Base-by-base conservation (phyloP, 2,113 vertebrate species). In the Neodon shergylaensis region DNA sequence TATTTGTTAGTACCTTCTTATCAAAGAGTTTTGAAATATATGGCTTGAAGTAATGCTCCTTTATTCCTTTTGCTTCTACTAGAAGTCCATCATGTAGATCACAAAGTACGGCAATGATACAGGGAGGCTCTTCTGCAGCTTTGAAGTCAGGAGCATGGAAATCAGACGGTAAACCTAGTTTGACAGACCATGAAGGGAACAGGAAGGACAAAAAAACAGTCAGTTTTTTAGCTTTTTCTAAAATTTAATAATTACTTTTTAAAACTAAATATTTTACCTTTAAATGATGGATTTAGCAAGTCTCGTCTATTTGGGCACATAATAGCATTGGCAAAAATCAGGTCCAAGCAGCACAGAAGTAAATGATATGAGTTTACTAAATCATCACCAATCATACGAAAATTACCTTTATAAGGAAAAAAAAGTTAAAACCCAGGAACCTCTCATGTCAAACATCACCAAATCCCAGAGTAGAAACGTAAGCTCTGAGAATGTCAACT, bases 301-400 rank as follows among this genome's bases (percentile, higher is more conserved):
- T 99, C 99, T 98, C 98, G 99, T 97, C 99, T 99, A 98, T 99
- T 99, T 95, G 98, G 92, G 92, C 99, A 99, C 78, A 99, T 98
- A 94, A 99, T 96, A 65, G 99, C 99, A 98, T 99, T 99, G 63
- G 99, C 98, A 98, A 99, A 99, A 97, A 99, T 98, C 98, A 99
- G 97, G 98, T 99, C 99, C 99, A 99, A 98, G 98, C 99, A 99
- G 98, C 99, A 99, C 85, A 99, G 99, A 98, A 99, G 99, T 93
- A 99, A 99, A 98, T 99, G 99, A 97, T 99, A 99, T 47, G 99
- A 99, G 98, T 99, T 99, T 97, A 99, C 99, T 98, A 99, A 99
- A 98, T 99, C 99, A 95, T 99, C 99, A 5, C 99, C 99, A 95
- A 99, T 99, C 99, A 99, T 99, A 94, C 98, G 98, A 98, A 99